phyloP scores from a whole-genome alignment of 2,888 invertebrate species.

The Chrysodeixis includens region DNA sequence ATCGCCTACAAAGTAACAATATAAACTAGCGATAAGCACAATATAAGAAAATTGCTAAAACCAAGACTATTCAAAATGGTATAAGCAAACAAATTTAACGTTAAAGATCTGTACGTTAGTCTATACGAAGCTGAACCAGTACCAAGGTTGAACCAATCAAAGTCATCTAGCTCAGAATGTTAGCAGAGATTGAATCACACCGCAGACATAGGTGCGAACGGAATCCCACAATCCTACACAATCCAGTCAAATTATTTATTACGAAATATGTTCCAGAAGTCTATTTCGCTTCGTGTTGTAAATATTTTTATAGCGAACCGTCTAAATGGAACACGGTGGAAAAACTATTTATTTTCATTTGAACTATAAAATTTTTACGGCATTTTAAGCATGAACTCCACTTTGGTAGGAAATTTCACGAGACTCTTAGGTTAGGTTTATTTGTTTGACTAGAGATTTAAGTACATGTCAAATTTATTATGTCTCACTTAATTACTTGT shows the following conservation, averaged over 20 bases:
- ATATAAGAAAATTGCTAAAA: background rate
- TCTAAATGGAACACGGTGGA: constrained; percentile 78
- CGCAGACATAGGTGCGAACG: constrained; percentile 8
- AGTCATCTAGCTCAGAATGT: constrained; percentile 33
- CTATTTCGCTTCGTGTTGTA: constrained; percentile 78
- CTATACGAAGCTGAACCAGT: constrained; percentile 43
- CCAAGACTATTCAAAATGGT: constrained; percentile 22
- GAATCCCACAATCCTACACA: constrained; percentile 23
- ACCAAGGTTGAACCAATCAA: constrained; percentile 57
- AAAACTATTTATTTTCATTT: constrained; percentile 86
- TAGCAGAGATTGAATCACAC: constrained; percentile 50
- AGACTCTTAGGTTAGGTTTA: constrained; percentile 50
- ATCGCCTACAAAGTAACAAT: too few relatives aligned
- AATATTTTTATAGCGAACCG: constrained; percentile 81
- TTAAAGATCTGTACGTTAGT: constrained; percentile 44
- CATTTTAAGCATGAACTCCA: constrained; percentile 82
- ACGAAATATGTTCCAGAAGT: constrained; percentile 64
- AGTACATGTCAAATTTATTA: constrained; percentile 63
- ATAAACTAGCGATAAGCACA: too few relatives aligned
- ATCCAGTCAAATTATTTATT: constrained; percentile 47
- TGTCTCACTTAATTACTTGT: constrained; percentile 58
- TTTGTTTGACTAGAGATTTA: constrained; percentile 56
- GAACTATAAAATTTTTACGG: constrained; percentile 83
- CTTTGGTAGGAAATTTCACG: constrained; percentile 65
- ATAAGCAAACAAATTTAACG: constrained; percentile 40